Evolutionary conservation across 2,888 invertebrate species (phyloP).

Genomic region (Perizoma affinitatum): DNA sequence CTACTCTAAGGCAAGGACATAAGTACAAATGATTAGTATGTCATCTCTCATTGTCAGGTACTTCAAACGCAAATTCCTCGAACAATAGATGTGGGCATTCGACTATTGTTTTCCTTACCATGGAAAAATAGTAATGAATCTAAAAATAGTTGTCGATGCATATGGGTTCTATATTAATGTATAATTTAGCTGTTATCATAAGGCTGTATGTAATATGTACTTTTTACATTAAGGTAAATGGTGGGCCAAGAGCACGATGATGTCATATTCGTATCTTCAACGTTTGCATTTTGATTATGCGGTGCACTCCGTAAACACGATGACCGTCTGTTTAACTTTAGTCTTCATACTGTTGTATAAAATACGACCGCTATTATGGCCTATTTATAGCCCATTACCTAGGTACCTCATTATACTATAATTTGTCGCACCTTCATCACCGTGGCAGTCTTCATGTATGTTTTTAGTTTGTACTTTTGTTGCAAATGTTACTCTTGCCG

Average conservation of each 20-base stretch:
- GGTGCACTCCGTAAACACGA: slow-evolving; percentile 37
- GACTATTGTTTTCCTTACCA: slow-evolving; percentile 31
- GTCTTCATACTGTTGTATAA: slow-evolving; percentile 14
- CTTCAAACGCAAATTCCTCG: slow-evolving; percentile 41
- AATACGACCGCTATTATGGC: slow-evolving; percentile 23
- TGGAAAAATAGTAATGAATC: slow-evolving; percentile 26
- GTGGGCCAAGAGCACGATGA: slow-evolving; percentile 48
- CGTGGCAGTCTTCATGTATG: no score
- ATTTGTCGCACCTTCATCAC: no score
- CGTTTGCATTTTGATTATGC: slow-evolving; percentile 29
- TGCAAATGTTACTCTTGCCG: no score
- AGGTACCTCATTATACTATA: background rate
- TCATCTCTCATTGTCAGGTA: slow-evolving; percentile 36
- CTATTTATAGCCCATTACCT: slow-evolving; percentile 30
- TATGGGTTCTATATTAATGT: slow-evolving; percentile 25
- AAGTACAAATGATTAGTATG: slow-evolving; percentile 35
- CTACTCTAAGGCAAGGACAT: slow-evolving; percentile 26
- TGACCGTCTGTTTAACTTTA: slow-evolving; percentile 32
- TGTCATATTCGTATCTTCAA: slow-evolving; percentile 44
- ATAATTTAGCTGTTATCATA: slow-evolving; percentile 26
- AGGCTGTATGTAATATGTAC: slow-evolving; percentile 13
- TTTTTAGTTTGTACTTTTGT: no score
- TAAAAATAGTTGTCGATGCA: slow-evolving; percentile 29
- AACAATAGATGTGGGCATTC: slow-evolving; percentile 46
- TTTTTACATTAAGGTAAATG: slow-evolving; percentile 13